These are phyloP conservation scores for Anagrus nilaparvatae DNA, from an alignment of 1,140 invertebrate genomes.

Conservation along the genomic window DNA sequence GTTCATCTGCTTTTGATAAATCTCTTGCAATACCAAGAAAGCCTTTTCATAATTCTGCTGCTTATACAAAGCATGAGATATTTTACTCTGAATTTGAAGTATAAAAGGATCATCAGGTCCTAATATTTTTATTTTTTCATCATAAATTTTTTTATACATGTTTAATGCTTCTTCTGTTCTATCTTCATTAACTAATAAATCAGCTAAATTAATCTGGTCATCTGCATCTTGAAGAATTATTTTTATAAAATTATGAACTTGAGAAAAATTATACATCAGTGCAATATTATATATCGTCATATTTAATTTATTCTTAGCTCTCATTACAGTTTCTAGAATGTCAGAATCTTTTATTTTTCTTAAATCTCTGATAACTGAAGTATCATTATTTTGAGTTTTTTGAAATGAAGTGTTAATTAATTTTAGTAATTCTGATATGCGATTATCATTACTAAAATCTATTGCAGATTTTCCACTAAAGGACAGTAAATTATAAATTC, in stretches of 20 bases:
- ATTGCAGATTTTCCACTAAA: slow-evolving; percentile 1
- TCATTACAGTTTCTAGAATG: slow-evolving; percentile 3
- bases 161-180: not conserved
- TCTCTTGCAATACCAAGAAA: too few relatives aligned
- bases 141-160: too few relatives aligned
- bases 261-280: slow-evolving; percentile 1
- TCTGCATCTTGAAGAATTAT: not conserved
- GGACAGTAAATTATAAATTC: slow-evolving; percentile 2
- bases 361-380: not conserved
- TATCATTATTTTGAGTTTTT: slow-evolving; percentile 3
- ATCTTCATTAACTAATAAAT: not conserved
- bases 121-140: not conserved
- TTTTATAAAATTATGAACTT: not conserved
- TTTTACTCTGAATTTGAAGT: too few relatives aligned
- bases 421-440: slow-evolving; percentile 4
- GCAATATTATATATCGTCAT: not conserved
- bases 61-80: too few relatives aligned
- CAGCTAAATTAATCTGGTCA: not conserved
- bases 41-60: too few relatives aligned
- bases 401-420: slow-evolving; percentile 6
- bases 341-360: not conserved
- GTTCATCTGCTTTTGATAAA: too few relatives aligned
- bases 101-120: slow-evolving; percentile 5
- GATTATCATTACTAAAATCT: slow-evolving; percentile 5
- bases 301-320: not conserved